These are phyloP conservation scores for Bombus haemorrhoidalis DNA, from an alignment of 1,140 invertebrate species.

Conservation along the genomic window DNA sequence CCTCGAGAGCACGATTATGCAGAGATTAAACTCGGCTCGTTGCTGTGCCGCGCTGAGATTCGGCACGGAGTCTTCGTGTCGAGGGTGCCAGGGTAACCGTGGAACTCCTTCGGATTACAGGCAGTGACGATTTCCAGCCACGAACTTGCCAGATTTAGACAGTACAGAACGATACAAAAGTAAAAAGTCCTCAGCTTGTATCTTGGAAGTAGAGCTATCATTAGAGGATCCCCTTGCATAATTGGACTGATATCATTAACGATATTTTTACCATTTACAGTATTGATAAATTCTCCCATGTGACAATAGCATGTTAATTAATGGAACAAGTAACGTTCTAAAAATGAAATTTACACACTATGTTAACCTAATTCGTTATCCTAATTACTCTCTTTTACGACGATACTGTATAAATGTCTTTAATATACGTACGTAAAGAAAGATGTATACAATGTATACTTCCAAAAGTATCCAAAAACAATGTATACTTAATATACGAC, in stretches of 20 bases:
- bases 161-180: not conserved
- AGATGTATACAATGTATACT: not conserved
- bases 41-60: conserved; percentile 44
- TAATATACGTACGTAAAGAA: not conserved
- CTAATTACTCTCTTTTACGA: not conserved
- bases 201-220: not conserved
- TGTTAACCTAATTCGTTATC: not conserved
- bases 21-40: conserved; percentile 57
- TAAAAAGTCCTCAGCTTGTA: not conserved
- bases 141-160: not conserved
- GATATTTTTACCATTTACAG: not conserved
- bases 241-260: not conserved
- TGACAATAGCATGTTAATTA: not conserved
- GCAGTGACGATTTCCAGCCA: not conserved
- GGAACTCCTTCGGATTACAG: not conserved
- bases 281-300: no score
- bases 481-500: not conserved
- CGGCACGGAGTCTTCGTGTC: conserved; percentile 2
- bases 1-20: conserved; percentile 52
- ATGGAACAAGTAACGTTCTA: not conserved
- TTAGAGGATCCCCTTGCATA: no score
- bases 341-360: not conserved
- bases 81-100: not conserved
- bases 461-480: no score
- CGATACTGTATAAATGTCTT: not conserved